Base-by-base conservation (phyloP, 2,888 invertebrate species). In the Ryuthela nishihirai region DNA sequence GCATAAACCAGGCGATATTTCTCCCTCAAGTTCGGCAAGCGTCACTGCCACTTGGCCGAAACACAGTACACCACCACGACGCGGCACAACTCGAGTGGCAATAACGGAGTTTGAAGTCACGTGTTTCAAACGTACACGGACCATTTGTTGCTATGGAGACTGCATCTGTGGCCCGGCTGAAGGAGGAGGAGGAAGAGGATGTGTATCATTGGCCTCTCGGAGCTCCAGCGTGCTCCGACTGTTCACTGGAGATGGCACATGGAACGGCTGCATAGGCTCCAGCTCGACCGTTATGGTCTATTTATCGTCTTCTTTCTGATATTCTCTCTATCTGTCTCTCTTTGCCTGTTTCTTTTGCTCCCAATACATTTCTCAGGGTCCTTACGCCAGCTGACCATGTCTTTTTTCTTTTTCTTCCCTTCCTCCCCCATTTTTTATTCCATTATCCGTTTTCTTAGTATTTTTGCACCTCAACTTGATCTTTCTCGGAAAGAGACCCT, bases 61-160 rank as follows among this genome's bases (percentile, higher is more conserved):
- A 47, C 47, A 42, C 23, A 32, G n/a, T n/a, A n/a, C n/a, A n/a
- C n/a, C n/a, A n/a, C n/a, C n/a, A n/a, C n/a, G n/a, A n/a, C n/a
- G n/a, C n/a, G n/a, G n/a, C n/a, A 25, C 29, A 54, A 36, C 54
- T 54, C 47, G 39, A 54, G 54, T 54, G 54, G 54, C 54, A 54
- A 54, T 54, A 54, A 54, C 54, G 23, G 47, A 47, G 54, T 54
- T 54, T 47, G 54, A 53, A 54, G 54, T 47, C 41, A 47, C 47
- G 54, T 47, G 54, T 54, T 54, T 54, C 54, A 47, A 54, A 47
- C 42, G 35, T 36, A 54, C 54, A 39, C 35, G 43, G 47, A 42
- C 54, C 54, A 54, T 54, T 54, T 54, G 54, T 54, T 54, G 47
- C 54, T 47, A 54, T 54, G 47, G 54, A 17, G 32, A 54, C 54